Percentiles rank a stretch among this genome's conserved stretches.
Conservation (phyloP, 1,140 invertebrate species). For the Nephila pilipes region DNA sequence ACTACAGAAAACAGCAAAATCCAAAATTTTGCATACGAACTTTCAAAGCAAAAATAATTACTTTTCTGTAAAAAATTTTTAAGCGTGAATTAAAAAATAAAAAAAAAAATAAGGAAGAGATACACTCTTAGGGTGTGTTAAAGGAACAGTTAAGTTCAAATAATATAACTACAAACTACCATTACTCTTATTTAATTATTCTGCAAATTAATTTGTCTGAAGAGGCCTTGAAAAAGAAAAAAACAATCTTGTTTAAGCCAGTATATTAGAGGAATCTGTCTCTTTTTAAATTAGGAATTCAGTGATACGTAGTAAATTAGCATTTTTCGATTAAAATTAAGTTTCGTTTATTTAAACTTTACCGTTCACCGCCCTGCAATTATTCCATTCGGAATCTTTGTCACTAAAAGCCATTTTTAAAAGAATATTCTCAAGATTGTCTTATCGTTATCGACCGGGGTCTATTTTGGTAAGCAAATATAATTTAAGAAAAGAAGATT, state of each 20-base stretch:
- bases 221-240: not conserved
- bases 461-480: not conserved
- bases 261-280: not conserved
- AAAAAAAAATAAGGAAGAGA: not conserved
- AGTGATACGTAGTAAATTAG: not conserved
- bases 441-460: not conserved
- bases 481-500: not conserved
- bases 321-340: not conserved
- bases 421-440: not conserved
- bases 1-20: not conserved
- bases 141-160: not conserved
- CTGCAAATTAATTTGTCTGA: not conserved
- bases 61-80: not conserved
- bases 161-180: not conserved
- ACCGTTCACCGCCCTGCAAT: not conserved
- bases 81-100: not conserved
- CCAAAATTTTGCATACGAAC: not conserved
- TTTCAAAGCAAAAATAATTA: not conserved
- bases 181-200: not conserved
- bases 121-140: not conserved
- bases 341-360: not conserved
- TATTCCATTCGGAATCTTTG: not conserved
- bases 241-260: not conserved
- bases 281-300: not conserved
- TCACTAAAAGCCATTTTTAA: not conserved